These are phyloP conservation scores for Psilopsiagon aurifrons DNA, from an alignment of 2,113 vertebrate genomes.

Conservation along the genomic window DNA sequence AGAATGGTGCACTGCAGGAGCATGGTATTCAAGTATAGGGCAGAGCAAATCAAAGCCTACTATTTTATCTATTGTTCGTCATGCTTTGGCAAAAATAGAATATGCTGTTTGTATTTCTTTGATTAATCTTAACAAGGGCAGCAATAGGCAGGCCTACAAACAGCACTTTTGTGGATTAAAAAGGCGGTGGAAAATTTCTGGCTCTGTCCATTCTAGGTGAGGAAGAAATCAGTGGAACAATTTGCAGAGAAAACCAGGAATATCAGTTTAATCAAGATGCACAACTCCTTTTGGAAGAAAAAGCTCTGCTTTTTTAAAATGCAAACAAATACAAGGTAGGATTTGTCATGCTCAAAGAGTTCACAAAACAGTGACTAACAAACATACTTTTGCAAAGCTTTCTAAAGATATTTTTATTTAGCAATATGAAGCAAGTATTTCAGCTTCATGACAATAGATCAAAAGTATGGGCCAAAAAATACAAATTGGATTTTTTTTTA, in stretches of 20 bases:
- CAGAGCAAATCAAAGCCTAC: neutral
- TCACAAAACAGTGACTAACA: neutral
- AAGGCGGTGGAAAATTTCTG: neutral
- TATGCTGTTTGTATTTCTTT: neutral
- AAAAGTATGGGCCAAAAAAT: neutral
- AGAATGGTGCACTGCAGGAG: neutral
- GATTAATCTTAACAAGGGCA: neutral
- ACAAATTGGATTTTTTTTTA: neutral
- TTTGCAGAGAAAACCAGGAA: neutral
- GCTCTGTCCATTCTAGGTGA: neutral
- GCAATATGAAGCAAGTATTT: neutral
- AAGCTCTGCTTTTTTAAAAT: neutral
- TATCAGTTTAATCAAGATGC: neutral
- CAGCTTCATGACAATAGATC: neutral
- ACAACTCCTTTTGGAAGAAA: neutral
- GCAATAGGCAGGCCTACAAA: neutral
- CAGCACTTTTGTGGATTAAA: neutral
- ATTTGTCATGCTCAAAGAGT: neutral
- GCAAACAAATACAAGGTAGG: neutral
- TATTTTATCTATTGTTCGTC: neutral
- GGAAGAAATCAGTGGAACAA: neutral
- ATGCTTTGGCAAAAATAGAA: neutral
- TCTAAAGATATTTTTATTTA: neutral
- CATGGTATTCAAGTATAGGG: neutral
- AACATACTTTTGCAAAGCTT: neutral